A percentile compares a stretch with the other conserved stretches of the same genome.
Evolutionary conservation across 2,888 invertebrate species (phyloP).

Genomic region (Nymphalis c-album): DNA sequence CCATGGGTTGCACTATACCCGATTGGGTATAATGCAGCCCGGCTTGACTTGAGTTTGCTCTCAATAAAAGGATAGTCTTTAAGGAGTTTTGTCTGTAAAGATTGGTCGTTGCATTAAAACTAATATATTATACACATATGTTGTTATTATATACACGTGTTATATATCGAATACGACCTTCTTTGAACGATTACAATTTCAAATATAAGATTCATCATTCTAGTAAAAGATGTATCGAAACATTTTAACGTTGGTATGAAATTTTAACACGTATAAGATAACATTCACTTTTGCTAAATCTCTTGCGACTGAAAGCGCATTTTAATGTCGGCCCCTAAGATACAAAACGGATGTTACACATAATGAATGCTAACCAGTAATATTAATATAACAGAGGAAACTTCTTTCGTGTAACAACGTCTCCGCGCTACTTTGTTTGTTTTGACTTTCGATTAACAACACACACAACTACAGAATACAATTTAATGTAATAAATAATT

Average conservation of each 20-base stretch:
- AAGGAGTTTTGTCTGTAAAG: no score
- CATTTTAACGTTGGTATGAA: conserved; percentile 11
- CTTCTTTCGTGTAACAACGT: background rate
- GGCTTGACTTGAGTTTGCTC: no score
- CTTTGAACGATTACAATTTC: background rate
- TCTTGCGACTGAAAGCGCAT: conserved; percentile 22
- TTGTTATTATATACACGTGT: no score
- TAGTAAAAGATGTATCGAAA: background rate
- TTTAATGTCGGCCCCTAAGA: conserved; percentile 24
- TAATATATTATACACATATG: no score
- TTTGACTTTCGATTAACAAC: background rate
- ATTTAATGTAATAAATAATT: no score
- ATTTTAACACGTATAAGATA: conserved; percentile 27
- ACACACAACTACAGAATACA: background rate
- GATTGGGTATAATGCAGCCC: no score
- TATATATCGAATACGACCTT: no score
- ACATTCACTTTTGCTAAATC: conserved; percentile 27
- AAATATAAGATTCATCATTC: background rate
- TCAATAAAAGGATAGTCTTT: no score
- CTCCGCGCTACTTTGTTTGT: background rate
- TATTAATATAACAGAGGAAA: conserved; percentile 8
- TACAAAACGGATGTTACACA: conserved; percentile 32
- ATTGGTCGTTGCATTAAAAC: no score
- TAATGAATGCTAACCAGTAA: conserved; percentile 33
- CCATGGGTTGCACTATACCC: no score